Evolutionary conservation across 64 coral and sea anemone species (phyloP).

Genomic region (Catalaphyllia jardinei): DNA sequence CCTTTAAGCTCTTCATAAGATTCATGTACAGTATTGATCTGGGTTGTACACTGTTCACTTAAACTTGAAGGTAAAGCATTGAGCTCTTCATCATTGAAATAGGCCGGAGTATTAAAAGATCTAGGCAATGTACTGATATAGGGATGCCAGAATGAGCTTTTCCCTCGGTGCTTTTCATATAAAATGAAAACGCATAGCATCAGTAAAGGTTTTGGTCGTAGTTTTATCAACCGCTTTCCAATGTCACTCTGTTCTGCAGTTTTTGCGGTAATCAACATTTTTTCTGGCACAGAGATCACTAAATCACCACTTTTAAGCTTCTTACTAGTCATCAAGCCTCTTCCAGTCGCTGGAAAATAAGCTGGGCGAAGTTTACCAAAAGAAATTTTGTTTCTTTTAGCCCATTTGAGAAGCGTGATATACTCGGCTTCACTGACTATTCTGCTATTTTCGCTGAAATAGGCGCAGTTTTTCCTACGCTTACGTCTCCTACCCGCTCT

Average conservation of each 20-base stretch:
- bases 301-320: conserved; percentile 53
- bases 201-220: conserved; percentile 22
- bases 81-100: conserved; percentile 56
- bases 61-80: conserved; percentile 33
- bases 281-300: conserved; percentile 76
- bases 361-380: conserved; percentile 63
- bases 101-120: conserved; percentile 75
- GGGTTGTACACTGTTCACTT: conserved; percentile 19
- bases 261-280: conserved; percentile 66
- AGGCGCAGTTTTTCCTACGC: not conserved
- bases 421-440: conserved; percentile 50
- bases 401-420: conserved; percentile 74
- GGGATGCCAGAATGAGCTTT: conserved; percentile 80
- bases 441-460: not conserved
- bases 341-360: conserved; percentile 54
- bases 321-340: conserved; percentile 67
- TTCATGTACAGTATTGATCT: conserved; percentile 29
- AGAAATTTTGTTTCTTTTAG: conserved; percentile 67
- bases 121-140: conserved; percentile 76
- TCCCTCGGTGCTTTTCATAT: conserved; percentile 60
- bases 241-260: conserved; percentile 61
- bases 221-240: not conserved
- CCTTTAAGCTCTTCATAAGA: conserved; percentile 19
- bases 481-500: conserved; percentile 64
- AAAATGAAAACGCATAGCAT: conserved; percentile 74